phyloP scores from a whole-genome alignment of 2,797 vertebrate genomes.

The Phataginus tetradactyla region DNA sequence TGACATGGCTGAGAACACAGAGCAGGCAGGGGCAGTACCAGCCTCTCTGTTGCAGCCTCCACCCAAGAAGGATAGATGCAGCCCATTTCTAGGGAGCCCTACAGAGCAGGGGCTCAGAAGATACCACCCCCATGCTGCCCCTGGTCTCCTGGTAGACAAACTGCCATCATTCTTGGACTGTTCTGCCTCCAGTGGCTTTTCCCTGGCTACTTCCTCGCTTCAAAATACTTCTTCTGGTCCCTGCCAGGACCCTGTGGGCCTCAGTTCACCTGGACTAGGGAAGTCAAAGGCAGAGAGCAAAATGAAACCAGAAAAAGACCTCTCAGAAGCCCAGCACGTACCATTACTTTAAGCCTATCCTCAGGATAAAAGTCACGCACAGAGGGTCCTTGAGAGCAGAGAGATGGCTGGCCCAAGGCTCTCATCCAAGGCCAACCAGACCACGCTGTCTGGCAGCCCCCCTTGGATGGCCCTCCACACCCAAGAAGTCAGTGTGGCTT shows the following conservation, averaged over 20 bases:
- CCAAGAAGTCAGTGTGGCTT: background rate
- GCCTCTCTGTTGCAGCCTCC: fast-evolving
- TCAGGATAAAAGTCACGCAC: background rate
- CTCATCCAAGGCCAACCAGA: background rate
- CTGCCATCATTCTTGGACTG: background rate
- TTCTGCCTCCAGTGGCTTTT: background rate
- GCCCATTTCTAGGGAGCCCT: background rate
- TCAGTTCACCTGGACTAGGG: background rate
- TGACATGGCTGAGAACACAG: background rate
- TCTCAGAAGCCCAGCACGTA: background rate
- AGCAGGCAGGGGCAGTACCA: background rate
- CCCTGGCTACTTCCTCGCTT: background rate
- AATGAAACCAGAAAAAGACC: background rate
- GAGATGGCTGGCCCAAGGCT: background rate
- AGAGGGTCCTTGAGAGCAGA: background rate
- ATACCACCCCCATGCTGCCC: background rate
- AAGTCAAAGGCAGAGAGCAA: background rate
- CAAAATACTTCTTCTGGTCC: background rate
- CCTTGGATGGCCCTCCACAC: fast-evolving
- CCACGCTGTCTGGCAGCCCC: background rate
- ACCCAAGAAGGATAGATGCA: background rate
- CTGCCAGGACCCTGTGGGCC: background rate
- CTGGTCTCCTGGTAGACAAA: background rate
- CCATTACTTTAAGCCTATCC: background rate
- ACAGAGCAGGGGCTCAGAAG: background rate